Base-by-base conservation (phyloP, 2,888 invertebrate genomes). In the Drosophila eohydei region DNA sequence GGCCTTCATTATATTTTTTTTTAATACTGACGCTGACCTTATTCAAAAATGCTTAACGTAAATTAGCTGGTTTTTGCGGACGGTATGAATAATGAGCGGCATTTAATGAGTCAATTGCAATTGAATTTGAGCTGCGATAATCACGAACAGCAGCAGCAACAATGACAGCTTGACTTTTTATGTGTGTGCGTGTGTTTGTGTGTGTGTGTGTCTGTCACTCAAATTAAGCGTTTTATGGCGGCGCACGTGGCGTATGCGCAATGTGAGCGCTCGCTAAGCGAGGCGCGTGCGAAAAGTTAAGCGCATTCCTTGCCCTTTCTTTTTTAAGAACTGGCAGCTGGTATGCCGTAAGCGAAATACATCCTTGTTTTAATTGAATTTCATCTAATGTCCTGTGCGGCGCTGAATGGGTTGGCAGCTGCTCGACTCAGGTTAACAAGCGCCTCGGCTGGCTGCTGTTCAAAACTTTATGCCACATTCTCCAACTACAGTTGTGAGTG, bases 1-100 rank as follows among this genome's bases (percentile, higher is more conserved):
- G 52, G 36, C 51, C 38, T 54, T 38, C 41, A 44, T 50, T 32
- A 50, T 3, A 5, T 1, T 43, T 71, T 41, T 65, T 57, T 16
- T 32, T 11, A 21, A 21, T 21, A 21, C 3, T 28, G 26, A 4
- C 11, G 50, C 71, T 81, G 83, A 88, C 74, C 86, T 83, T 88
- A 86, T 88, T 88, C 71, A 77, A 88, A 87, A 85, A 85, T 85
- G 85, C 85, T 88, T 80, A 85, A 86, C 83, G 83, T 74, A 86
- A 86, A 86, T 86, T 86, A 87, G 86, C 88, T 85, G 86, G 75
- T 83, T 85, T 78, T 71, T 83, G 88, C 74, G 84, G 78, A 84
- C 84, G 78, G 63, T 73, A 74, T 85, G 77, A 88, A 85, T 85
- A 87, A 85, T 88, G 88, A 83, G 75, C 74, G 56, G 64, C 75